Base-by-base conservation (phyloP, 2,113 vertebrate genomes). In the Otocyon megalotis region DNA sequence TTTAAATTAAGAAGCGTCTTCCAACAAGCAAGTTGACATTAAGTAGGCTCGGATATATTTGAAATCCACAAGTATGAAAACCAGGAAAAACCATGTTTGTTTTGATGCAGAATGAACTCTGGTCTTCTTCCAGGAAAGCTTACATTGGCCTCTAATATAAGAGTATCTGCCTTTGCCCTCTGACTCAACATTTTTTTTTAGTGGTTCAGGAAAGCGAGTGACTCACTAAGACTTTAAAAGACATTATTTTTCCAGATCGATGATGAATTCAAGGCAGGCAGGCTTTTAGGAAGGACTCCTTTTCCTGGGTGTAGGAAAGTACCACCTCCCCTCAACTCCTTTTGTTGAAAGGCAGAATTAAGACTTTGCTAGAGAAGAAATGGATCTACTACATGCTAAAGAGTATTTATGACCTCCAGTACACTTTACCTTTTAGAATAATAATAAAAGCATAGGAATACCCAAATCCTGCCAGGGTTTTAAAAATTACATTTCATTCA, bases 281-380 rank as follows among this genome's bases (percentile, higher is more conserved):
- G 16, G 24, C 28, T 48, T 79, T 96, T 58, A 60, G 50, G 37
- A 92, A 95, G 65, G 48, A 65, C 2, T 58, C 67, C 35, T 80
- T 37, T 67, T 43, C 22, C 82, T 74, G 90, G 17, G 65, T 90
- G 10, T 83, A 69, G 84, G 91, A 77, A 95, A 94, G 74, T n/a
- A 3, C 0, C 11, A 50, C 85, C 88, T 13, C 28, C 63, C 32
- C 24, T 43, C 72, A 30, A 22, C 53, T 92, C 74, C 37, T 77
- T 88, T 88, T 96, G 71, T 90, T 88, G 63, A 92, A 91, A 95
- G 63, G 30, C 26, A 91, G 43, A 43, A 83, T 88, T 93, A 87
- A 91, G 58, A 62, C 91, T 91, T 96, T 58, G 15, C 93, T 85
- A 84, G 83, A 85, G 91, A 90, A 92, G 69, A 93, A 94, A 65